These are phyloP conservation scores for Mesopsocus fuscifrons DNA, from an alignment of 2,888 invertebrate species.

Conservation along the genomic window DNA sequence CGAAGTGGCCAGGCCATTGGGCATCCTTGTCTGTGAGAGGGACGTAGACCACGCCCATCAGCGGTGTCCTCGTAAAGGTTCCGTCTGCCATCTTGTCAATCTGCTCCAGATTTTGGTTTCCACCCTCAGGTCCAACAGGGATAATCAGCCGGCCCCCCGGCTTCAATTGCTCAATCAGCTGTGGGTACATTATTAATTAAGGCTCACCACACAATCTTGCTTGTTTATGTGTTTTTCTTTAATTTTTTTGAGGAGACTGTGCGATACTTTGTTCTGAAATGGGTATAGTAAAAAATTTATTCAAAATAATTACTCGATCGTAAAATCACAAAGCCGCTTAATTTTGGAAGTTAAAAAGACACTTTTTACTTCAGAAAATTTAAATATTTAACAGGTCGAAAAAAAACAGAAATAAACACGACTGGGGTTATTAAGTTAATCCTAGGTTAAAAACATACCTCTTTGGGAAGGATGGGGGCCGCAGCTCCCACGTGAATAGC, in stretches of 20 bases:
- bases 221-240: no score
- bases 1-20: slow-evolving; percentile 45
- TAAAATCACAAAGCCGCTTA: neutral
- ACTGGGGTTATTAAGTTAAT: no score
- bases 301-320: neutral
- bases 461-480: slow-evolving; percentile 53
- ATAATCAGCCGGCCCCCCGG: slow-evolving; percentile 83
- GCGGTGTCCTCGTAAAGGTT: slow-evolving; percentile 44
- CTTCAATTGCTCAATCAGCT: slow-evolving; percentile 74
- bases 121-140: slow-evolving; percentile 74
- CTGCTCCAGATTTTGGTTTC: slow-evolving; percentile 72
- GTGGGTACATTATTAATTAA: no score
- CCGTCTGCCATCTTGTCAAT: slow-evolving; percentile 80
- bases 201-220: no score
- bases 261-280: neutral
- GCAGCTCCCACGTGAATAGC: slow-evolving; percentile 91
- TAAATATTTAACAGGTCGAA: no score
- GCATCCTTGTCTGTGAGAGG: slow-evolving; percentile 75
- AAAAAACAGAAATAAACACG: no score
- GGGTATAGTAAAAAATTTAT: neutral
- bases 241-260: slow-evolving; percentile 15
- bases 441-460: no score
- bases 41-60: slow-evolving; percentile 95
- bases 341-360: slow-evolving; percentile 6
- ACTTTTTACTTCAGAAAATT: slow-evolving; percentile 15